Percentiles rank a stretch among this genome's conserved stretches.
Evolutionary conservation across 37 sponge, comb jelly and placozoan species (phyloP).

Genomic region (Beroe forskalii): DNA sequence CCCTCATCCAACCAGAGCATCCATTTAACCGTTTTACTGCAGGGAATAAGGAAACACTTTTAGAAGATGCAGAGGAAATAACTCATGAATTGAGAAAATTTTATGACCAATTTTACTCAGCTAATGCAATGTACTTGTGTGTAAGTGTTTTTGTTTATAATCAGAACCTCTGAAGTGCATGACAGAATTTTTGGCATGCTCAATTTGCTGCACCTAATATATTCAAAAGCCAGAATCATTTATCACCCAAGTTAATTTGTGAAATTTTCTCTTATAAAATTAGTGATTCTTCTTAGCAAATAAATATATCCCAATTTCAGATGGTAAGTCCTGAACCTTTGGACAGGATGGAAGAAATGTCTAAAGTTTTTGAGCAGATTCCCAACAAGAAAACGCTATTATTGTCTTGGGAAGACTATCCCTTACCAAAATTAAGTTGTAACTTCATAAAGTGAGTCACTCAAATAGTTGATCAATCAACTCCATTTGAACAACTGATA

Average conservation of each 20-base stretch:
- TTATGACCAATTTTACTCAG: conserved; percentile 28
- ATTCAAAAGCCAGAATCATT: too few relatives aligned
- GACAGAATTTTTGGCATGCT: background rate
- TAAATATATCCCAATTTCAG: background rate
- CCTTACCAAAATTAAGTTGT: background rate
- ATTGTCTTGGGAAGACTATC: background rate
- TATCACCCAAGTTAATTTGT: too few relatives aligned
- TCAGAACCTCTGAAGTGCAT: too few relatives aligned
- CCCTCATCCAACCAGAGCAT: conserved; percentile 25
- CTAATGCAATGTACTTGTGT: conserved; percentile 21
- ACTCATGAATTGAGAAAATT: conserved; percentile 30
- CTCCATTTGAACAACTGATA: too few relatives aligned
- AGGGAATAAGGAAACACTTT: conserved; percentile 9
- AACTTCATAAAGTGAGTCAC: conserved; percentile 31
- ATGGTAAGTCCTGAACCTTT: background rate
- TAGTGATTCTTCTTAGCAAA: background rate
- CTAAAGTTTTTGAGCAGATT: conserved; percentile 35
- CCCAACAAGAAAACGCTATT: conserved; percentile 33
- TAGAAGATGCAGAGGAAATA: background rate
- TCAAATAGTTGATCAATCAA: too few relatives aligned
- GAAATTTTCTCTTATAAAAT: too few relatives aligned
- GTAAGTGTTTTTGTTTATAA: too few relatives aligned
- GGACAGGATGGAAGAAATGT: conserved; percentile 25
- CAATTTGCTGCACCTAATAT: too few relatives aligned
- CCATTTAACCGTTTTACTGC: background rate